Conservation (phyloP, 2,888 invertebrate genomes). For the Lepidocyrtoides sp. region DNA sequence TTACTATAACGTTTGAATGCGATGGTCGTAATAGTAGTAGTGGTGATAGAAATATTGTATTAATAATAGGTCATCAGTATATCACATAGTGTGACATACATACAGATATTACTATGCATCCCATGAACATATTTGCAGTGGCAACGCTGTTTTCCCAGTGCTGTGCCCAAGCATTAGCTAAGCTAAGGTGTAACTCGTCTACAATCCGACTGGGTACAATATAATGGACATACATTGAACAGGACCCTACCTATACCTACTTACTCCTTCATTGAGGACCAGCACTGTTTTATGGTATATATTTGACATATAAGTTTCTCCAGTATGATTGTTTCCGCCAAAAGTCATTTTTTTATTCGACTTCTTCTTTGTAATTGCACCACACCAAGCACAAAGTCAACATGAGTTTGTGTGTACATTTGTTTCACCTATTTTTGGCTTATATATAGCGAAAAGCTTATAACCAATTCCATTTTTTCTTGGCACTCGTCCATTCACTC, state of each 20-base stretch:
- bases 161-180: no score
- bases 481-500: constrained; percentile 49
- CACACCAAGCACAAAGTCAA: constrained; percentile 29
- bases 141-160: no score
- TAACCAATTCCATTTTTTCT: no score
- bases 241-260: no score
- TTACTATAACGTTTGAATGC: neutral
- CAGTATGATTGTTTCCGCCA: constrained; percentile 34
- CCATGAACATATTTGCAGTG: no score
- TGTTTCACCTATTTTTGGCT: neutral
- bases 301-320: neutral
- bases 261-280: no score
- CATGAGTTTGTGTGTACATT: neutral
- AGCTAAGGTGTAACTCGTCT: no score
- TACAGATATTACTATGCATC: no score
- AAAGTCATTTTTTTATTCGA: constrained; percentile 32
- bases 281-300: no score
- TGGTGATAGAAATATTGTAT: constrained; percentile 8
- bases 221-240: no score
- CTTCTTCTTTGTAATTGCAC: constrained; percentile 1
- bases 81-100: constrained; percentile 25
- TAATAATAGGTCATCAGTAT: constrained; percentile 54
- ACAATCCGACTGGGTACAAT: no score
- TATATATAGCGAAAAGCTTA: neutral
- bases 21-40: neutral